Base-by-base conservation (phyloP, 1,140 invertebrate species). In the Brachystomella parvula region DNA sequence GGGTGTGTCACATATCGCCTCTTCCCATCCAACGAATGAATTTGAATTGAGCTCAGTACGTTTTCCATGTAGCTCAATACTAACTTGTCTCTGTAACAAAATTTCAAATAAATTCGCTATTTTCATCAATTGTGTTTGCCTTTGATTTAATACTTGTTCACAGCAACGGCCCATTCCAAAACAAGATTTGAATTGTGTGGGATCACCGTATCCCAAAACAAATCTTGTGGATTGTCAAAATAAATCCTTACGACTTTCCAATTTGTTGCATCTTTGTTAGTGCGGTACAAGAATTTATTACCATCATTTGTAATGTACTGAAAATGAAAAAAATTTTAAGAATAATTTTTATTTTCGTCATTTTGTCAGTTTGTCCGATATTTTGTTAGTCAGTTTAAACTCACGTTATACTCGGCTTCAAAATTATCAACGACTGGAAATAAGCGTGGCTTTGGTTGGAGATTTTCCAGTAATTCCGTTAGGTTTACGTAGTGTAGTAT, bases 1-100 rank as follows among this genome's bases (percentile, higher is more conserved):
- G 87, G 84, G 21, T 30, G 21, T 24, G 24, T 30, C 3, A 29
- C 30, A 12, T 29, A 15, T 2, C 9, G 3, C 21, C 9, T 59
- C 21, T 59, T 59, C 15, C 57, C 57, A 21, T 59, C 29, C 15
- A 59, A 6, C 3, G 26, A 6, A 9, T 12, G 26, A 6, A 59
- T 59, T 59, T 59, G 57, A 9, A 59, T 59, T 17, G 15, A 3
- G 24, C 57, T 60, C 26, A 96, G 96, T 2, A 98, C 96, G 84
- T 99, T 92, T 76, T 90, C 83, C 49, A 97, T 85, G 76, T 98
- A 98, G 76, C 88, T 88, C 47, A 93, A 77, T 47, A 97, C 82
- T 19, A 99, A 78, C 78, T 94, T 93, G 77, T 96, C 84, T 6
- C 65, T 70, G 32, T 30, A 9, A 28, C 30, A 60, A 68, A 59